These are phyloP conservation scores for Bufo bufo DNA, from an alignment of 2,113 vertebrate species.

Conservation along the genomic window DNA sequence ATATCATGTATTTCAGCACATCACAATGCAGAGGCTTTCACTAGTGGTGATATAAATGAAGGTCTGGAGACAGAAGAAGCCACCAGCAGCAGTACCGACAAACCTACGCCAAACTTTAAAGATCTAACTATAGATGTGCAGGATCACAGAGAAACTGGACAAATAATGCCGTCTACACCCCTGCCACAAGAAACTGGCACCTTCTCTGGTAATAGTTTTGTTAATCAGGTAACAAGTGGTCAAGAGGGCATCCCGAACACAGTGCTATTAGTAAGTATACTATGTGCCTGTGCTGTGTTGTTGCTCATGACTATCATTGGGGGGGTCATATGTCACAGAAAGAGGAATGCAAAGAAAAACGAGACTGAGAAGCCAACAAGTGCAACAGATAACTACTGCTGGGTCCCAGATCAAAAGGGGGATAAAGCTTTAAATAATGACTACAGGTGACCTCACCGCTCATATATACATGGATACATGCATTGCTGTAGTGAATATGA, in stretches of 20 bases:
- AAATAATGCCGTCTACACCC: background rate
- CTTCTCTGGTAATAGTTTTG: background rate
- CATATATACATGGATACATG: background rate
- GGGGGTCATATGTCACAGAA: conserved; percentile 69
- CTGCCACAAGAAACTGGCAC: background rate
- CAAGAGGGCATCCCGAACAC: conserved; percentile 14
- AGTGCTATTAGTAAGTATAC: conserved; percentile 73
- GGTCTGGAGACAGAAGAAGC: background rate
- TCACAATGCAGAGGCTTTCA: background rate
- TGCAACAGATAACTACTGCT: conserved; percentile 71
- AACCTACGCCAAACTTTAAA: background rate
- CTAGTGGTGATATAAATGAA: conserved; percentile 4
- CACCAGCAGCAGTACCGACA: background rate
- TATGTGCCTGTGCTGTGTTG: conserved; percentile 71
- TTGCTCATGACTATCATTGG: conserved; percentile 70
- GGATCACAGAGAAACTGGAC: background rate
- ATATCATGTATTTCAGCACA: conserved; percentile 60
- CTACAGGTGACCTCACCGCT: conserved; percentile 66
- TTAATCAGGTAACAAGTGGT: conserved; percentile 10
- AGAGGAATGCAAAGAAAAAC: conserved; percentile 60
- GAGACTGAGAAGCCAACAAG: conserved; percentile 63
- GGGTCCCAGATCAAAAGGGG: conserved; percentile 71
- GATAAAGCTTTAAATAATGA: conserved; percentile 60
- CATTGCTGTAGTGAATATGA: background rate
- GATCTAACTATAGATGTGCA: background rate